phyloP scores from a whole-genome alignment of 2,888 invertebrate species.

The Athalia rosae region DNA sequence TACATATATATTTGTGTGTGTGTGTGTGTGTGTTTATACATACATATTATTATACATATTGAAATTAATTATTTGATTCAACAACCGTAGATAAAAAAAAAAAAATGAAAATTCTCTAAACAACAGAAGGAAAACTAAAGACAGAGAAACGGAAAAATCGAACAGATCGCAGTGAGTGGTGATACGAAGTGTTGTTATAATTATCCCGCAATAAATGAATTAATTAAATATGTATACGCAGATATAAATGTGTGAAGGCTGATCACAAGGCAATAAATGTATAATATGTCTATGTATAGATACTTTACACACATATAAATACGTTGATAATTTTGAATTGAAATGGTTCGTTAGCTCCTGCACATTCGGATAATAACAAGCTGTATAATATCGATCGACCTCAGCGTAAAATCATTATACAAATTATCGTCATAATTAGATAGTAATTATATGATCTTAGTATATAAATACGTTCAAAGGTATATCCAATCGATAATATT shows the following conservation, averaged over 20 bases:
- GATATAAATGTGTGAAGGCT: conserved; percentile 50
- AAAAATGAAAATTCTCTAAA: background rate
- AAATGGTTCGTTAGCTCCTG: no score
- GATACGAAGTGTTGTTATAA: conserved; percentile 35
- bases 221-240: conserved; percentile 39
- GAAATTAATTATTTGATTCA: background rate
- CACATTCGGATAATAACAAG: background rate
- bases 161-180: background rate
- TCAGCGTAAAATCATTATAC: conserved; percentile 5
- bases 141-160: background rate
- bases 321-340: no score
- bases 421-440: background rate
- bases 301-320: background rate
- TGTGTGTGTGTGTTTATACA: background rate
- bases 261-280: conserved; percentile 47
- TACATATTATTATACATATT: background rate
- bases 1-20: background rate
- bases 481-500: conserved; percentile 12
- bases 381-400: background rate
- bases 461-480: no score
- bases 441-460: no score
- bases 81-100: conserved; percentile 9
- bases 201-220: conserved; percentile 35
- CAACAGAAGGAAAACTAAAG: no score
- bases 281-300: conserved; percentile 46